A percentile compares a stretch with the other conserved stretches of the same genome.
These are phyloP conservation scores for Brachyistius frenatus DNA, from an alignment of 2,113 vertebrate species.

Conservation along the genomic window DNA sequence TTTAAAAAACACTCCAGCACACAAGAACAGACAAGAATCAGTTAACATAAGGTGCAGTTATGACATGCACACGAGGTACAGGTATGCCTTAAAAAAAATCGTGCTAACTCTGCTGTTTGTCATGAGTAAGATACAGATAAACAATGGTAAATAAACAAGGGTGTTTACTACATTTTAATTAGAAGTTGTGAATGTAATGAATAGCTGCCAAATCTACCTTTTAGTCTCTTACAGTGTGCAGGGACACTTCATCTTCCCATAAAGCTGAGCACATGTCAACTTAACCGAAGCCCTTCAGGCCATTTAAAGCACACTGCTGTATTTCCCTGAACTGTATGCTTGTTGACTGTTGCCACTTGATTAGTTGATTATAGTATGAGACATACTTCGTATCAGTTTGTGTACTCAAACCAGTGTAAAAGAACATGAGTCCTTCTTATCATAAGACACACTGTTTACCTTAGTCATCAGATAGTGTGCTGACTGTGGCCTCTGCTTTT, in stretches of 20 bases:
- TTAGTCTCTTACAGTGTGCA: slow-evolving; percentile 14
- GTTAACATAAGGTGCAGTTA: slow-evolving; percentile 37
- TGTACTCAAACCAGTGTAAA: slow-evolving; percentile 55
- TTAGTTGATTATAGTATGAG: slow-evolving; percentile 56
- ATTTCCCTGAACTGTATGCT: slow-evolving; percentile 23
- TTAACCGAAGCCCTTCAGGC: slow-evolving; percentile 39
- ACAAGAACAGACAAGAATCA: slow-evolving; percentile 62
- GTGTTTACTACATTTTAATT: slow-evolving; percentile 48
- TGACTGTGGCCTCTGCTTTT: slow-evolving; percentile 41
- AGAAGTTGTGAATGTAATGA: slow-evolving; percentile 30
- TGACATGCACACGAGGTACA: slow-evolving; percentile 48
- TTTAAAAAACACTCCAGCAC: slow-evolving; percentile 17
- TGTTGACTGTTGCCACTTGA: slow-evolving; percentile 47
- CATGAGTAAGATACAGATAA: slow-evolving; percentile 23
- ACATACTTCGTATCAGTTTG: slow-evolving; percentile 50
- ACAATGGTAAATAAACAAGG: slow-evolving; percentile 49
- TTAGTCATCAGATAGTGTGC: slow-evolving; percentile 36
- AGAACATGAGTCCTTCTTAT: slow-evolving; percentile 35
- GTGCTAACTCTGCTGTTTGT: slow-evolving; percentile 26
- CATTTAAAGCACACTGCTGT: slow-evolving; percentile 51
- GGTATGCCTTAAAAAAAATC: slow-evolving; percentile 50
- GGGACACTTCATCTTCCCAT: slow-evolving; percentile 29
- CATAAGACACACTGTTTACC: slow-evolving; percentile 48
- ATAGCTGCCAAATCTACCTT: slow-evolving; percentile 32
- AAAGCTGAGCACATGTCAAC: slow-evolving; percentile 44